phyloP scores from a whole-genome alignment of 2,797 vertebrate species.

The Acrossocheilus fasciatus region DNA sequence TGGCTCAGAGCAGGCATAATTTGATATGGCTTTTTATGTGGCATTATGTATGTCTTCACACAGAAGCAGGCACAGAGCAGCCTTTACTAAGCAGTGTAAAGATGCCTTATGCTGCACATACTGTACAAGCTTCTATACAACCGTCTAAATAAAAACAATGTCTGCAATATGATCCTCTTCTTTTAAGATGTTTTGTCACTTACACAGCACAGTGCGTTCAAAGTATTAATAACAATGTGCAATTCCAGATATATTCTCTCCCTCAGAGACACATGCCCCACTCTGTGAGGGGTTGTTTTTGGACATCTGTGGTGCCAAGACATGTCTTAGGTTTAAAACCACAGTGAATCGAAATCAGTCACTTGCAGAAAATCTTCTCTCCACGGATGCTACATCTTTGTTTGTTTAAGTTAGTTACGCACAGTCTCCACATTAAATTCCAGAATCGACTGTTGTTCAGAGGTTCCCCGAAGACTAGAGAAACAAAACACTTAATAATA shows the following conservation, averaged over 20 bases:
- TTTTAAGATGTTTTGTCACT: background rate
- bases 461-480: conserved; percentile 7
- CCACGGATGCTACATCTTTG: conserved; percentile 31
- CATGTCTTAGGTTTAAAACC: conserved; percentile 6
- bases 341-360: background rate
- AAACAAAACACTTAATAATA: conserved; percentile 4
- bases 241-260: conserved; percentile 33
- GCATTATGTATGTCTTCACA: no score
- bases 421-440: conserved; percentile 3
- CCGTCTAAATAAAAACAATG: background rate
- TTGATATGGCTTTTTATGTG: no score
- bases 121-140: background rate
- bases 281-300: conserved; percentile 30
- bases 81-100: background rate
- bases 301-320: conserved; percentile 15
- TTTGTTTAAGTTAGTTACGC: conserved; percentile 30
- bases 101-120: background rate
- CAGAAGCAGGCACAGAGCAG: no score
- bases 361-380: conserved; percentile 15
- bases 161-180: background rate
- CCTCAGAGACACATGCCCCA: conserved; percentile 24
- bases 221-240: conserved; percentile 32
- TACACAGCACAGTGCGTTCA: background rate
- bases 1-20: no score
- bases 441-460: conserved; percentile 10